Base-by-base conservation (phyloP, 2,797 vertebrate species). In the Gila robusta region DNA sequence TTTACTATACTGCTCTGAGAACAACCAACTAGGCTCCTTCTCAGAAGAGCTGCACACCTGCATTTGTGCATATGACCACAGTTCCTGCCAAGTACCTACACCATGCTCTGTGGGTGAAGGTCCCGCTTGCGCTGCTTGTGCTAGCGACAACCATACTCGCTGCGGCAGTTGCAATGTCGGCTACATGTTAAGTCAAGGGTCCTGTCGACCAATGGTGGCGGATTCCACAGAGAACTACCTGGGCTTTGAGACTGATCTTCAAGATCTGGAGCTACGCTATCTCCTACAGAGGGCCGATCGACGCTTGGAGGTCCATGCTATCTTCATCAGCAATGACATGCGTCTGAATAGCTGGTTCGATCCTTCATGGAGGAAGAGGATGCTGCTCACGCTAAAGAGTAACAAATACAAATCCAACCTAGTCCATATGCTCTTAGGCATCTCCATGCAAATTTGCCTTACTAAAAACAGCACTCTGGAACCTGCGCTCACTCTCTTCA, bases 281-380 rank as follows among this genome's bases (percentile, higher is more conserved):
- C 91, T 99, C 44, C 84, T 99, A 88, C 97, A 98, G 94, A 97
- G 98, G 92, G 95, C 96, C 0, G 98, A 99, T 92, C 91, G 98
- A 2, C 93, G 98, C 52, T 96, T 99, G 0, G 98, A 98, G 93
- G 97, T 99, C 23, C 98, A 99, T 0, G 98, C 98, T 41, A 99
- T 99, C 74, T 99, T 99, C 90, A 99, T 99, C 93, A 99, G 98
- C 93, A 99, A 99, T 0, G 98, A 99, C 92, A 98, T 99, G 97
- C 96, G 98, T 28, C 97, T 99, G 72, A 99, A 99, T 90, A 99
- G 97, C 93, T 99, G 98, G 98, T 99, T 99, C 3, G 98, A 99
- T 88, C 98, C 98, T 0, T 98, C 98, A 0, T 99, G 98, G 98
- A 95, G 98, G 9, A 99, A 99, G 91, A 89, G 98, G 72, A 99